Percentiles rank a stretch among this genome's conserved stretches.
Conservation (phyloP, 2,888 invertebrate genomes). For the Idaea straminata region DNA sequence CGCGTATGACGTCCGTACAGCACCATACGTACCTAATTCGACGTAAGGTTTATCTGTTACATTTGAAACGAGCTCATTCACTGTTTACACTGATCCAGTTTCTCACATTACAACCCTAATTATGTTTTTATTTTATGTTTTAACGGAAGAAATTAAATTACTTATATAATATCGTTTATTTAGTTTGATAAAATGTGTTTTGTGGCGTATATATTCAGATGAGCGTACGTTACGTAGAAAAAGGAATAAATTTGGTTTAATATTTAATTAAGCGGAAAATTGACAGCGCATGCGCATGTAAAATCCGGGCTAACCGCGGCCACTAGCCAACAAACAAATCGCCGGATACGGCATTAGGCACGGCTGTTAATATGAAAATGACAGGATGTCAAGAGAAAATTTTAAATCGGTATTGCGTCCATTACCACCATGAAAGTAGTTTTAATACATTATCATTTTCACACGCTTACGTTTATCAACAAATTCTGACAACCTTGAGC, state of each 20-base stretch:
- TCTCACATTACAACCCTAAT: slow-evolving; percentile 26
- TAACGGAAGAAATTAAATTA: slow-evolving; percentile 6
- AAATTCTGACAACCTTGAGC: background rate
- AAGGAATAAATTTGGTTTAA: background rate
- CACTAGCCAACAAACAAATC: slow-evolving; percentile 28
- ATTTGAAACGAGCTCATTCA: slow-evolving; percentile 49
- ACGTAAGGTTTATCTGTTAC: slow-evolving; percentile 41
- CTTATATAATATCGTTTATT: background rate
- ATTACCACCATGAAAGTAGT: slow-evolving; percentile 22
- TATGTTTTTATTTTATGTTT: slow-evolving; percentile 22
- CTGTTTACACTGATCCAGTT: slow-evolving; percentile 49
- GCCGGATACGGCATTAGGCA: slow-evolving; percentile 28
- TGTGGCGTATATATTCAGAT: background rate
- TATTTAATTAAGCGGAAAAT: background rate
- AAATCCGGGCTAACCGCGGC: slow-evolving; percentile 15
- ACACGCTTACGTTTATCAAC: slow-evolving; percentile 2
- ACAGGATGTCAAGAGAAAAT: slow-evolving; percentile 31
- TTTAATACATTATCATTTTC: slow-evolving; percentile 10
- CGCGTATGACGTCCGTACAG: slow-evolving; percentile 60
- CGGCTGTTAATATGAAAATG: slow-evolving; percentile 31
- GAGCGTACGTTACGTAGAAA: background rate
- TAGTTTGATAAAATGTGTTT: slow-evolving; percentile 2
- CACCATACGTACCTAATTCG: slow-evolving; percentile 50
- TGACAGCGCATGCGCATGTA: background rate
- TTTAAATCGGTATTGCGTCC: slow-evolving; percentile 22